A percentile compares a stretch with the other conserved stretches of the same genome.
These are phyloP conservation scores for Pseudomyrmex flavicornis DNA, from an alignment of 1,140 invertebrate genomes.

Conservation along the genomic window DNA sequence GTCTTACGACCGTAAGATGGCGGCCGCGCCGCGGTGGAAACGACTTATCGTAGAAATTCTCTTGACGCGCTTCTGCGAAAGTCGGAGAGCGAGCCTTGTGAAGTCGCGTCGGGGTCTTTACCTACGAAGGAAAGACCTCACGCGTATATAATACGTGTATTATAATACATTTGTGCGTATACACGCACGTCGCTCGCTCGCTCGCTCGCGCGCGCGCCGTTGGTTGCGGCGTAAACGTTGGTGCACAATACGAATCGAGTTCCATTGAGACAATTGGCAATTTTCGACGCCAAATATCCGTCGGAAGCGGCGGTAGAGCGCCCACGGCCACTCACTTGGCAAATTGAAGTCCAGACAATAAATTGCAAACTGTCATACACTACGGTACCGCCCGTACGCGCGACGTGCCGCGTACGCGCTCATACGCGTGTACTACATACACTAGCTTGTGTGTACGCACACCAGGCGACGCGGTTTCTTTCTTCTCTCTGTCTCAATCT, in stretches of 20 bases:
- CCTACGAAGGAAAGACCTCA: conserved; percentile 57
- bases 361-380: conserved; percentile 76
- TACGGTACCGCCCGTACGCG: conserved; percentile 49
- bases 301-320: conserved; percentile 78
- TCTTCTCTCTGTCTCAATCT: conserved; percentile 21
- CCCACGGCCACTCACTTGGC: conserved; percentile 77
- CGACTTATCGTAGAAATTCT: conserved; percentile 52
- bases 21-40: conserved; percentile 19
- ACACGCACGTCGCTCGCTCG: neutral
- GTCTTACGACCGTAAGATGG: neutral
- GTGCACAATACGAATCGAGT: conserved; percentile 77
- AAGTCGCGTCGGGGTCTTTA: conserved; percentile 23
- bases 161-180: conserved; percentile 40
- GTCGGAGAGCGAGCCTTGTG: conserved; percentile 13
- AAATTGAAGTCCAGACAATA: conserved; percentile 77
- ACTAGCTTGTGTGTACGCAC: conserved; percentile 6
- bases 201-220: conserved; percentile 7
- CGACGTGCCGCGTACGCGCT: conserved; percentile 6
- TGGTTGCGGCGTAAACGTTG: conserved; percentile 63
- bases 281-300: conserved; percentile 82
- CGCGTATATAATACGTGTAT: conserved; percentile 11
- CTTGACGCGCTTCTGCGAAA: conserved; percentile 57
- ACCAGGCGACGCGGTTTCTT: conserved; percentile 6
- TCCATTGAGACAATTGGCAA: conserved; percentile 82
- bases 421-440: conserved; percentile 26